Conservation (phyloP, 2,888 invertebrate species). For the Plagiodera versicolora region DNA sequence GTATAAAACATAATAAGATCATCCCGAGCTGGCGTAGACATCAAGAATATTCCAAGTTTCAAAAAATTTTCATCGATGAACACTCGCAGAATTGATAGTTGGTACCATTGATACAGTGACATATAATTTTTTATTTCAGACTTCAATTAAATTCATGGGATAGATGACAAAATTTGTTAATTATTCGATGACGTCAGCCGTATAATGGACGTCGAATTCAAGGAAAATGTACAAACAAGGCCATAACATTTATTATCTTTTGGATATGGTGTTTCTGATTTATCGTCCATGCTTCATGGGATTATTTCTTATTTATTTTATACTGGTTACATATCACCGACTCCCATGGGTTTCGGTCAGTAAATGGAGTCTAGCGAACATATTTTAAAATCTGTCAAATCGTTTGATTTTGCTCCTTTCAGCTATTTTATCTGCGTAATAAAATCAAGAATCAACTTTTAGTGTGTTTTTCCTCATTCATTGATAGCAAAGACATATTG, state of each 20-base stretch:
- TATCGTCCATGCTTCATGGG: background rate
- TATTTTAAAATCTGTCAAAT: background rate
- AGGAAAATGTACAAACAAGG: background rate
- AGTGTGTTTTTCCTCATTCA: too few species aligned
- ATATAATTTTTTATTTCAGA: too few species aligned
- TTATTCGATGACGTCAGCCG: background rate
- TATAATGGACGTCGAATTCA: background rate
- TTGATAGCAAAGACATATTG: too few species aligned
- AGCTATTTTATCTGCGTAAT: background rate
- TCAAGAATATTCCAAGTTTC: too few species aligned
- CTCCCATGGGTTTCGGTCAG: background rate
- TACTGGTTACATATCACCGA: background rate
- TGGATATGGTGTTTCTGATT: background rate
- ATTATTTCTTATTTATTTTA: background rate
- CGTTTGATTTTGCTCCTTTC: background rate
- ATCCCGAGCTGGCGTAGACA: too few species aligned
- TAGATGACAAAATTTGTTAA: background rate
- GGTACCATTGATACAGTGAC: too few species aligned
- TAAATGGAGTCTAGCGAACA: background rate
- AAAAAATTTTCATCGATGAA: too few species aligned
- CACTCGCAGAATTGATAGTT: too few species aligned
- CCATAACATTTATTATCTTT: background rate
- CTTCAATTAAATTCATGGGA: background rate
- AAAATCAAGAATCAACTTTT: background rate
- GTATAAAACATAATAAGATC: background rate